Percentiles rank a stretch among this genome's conserved stretches.
Conservation (phyloP, 2,888 invertebrate genomes). For the Geotrupes spiniger region DNA sequence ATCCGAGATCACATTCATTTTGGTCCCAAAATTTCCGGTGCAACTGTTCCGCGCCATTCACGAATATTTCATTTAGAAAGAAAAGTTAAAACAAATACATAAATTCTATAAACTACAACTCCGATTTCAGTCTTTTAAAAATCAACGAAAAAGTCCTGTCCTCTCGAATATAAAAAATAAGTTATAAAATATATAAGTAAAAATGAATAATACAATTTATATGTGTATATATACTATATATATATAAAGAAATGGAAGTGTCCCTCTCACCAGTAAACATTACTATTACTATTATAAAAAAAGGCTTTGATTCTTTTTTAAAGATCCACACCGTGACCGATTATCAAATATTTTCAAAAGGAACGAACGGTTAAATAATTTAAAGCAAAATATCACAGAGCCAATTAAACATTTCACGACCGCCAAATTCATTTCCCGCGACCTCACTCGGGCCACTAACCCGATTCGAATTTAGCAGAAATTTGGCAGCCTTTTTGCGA, state of each 20-base stretch:
- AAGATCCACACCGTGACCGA: constrained; percentile 17
- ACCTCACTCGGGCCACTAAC: too few species aligned
- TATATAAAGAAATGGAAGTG: constrained; percentile 33
- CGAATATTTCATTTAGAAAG: constrained; percentile 9
- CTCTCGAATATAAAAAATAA: constrained; percentile 35
- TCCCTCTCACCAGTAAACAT: constrained; percentile 34
- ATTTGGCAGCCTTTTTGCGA: constrained; percentile 1
- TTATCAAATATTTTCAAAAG: constrained; percentile 23
- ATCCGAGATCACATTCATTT: neutral
- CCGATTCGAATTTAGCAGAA: too few species aligned
- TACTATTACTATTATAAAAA: constrained; percentile 25
- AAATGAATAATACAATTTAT: constrained; percentile 28
- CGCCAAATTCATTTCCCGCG: too few species aligned
- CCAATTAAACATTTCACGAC: constrained; percentile 19
- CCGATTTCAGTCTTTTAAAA: constrained; percentile 43
- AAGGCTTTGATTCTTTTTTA: constrained; percentile 29
- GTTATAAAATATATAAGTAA: constrained; percentile 32
- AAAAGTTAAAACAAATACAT: constrained; percentile 16
- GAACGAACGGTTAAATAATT: constrained; percentile 12
- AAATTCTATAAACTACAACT: constrained; percentile 23
- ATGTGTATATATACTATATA: too few species aligned
- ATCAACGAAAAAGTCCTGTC: constrained; percentile 36
- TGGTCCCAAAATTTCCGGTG: constrained; percentile 6
- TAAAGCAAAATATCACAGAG: constrained; percentile 41
- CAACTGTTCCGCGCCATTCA: constrained; percentile 5